A percentile compares a stretch with the other conserved stretches of the same genome.
Conservation (phyloP, 2,888 invertebrate species). For the Lasius fuliginosus region DNA sequence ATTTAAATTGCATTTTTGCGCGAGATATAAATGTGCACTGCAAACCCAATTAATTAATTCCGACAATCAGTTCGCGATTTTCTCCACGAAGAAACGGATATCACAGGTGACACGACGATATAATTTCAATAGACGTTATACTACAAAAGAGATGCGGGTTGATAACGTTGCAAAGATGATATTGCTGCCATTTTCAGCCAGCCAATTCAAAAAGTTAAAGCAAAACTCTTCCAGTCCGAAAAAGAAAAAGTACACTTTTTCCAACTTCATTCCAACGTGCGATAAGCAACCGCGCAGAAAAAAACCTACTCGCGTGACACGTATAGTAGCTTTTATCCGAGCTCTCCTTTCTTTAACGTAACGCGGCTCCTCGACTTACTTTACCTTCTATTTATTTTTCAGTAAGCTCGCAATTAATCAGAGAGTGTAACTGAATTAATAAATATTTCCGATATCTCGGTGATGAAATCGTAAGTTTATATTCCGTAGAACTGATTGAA, state of each 20-base stretch:
- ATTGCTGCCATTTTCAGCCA: not conserved
- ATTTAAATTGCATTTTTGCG: slow-evolving; percentile 54
- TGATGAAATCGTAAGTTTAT: slow-evolving; percentile 15
- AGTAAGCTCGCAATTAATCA: slow-evolving; percentile 26
- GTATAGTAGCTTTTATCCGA: slow-evolving; percentile 55
- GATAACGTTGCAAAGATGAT: slow-evolving; percentile 11
- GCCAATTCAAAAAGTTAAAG: slow-evolving; percentile 12
- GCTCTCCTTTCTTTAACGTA: not conserved
- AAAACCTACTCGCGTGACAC: slow-evolving; percentile 65
- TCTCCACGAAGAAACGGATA: slow-evolving; percentile 29
- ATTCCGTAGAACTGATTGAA: slow-evolving; percentile 33
- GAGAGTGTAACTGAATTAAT: not conserved
- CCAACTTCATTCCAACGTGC: slow-evolving; percentile 58
- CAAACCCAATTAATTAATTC: slow-evolving; percentile 56
- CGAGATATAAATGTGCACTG: slow-evolving; percentile 42
- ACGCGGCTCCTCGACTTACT: not conserved
- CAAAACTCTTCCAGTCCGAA: slow-evolving; percentile 49
- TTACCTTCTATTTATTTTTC: slow-evolving; percentile 16
- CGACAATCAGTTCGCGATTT: slow-evolving; percentile 45
- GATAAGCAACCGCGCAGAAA: slow-evolving; percentile 66
- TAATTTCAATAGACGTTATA: slow-evolving; percentile 43
- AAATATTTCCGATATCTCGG: slow-evolving; percentile 33
- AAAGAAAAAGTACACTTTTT: slow-evolving; percentile 62
- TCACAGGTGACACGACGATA: slow-evolving; percentile 11
- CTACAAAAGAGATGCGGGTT: not conserved